These are phyloP conservation scores for Procapra przewalskii DNA, from an alignment of 2,113 vertebrate species.

Conservation along the genomic window DNA sequence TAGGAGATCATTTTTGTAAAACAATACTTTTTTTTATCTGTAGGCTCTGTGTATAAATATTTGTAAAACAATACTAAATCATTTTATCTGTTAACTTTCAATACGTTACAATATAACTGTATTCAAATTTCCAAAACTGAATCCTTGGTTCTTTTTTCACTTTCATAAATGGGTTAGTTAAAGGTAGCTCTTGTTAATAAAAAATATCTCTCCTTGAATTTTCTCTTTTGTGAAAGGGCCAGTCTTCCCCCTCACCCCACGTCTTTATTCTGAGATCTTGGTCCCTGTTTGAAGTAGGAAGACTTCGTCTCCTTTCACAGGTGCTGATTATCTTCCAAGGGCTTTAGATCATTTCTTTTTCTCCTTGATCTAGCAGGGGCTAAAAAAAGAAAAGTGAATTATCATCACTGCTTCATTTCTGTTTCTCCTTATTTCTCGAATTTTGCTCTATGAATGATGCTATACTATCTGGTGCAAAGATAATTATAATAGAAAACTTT, in stretches of 20 bases:
- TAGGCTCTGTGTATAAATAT: background rate
- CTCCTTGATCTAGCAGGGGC: background rate
- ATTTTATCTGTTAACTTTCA: background rate
- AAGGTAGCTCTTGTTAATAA: no score
- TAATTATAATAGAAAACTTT: background rate
- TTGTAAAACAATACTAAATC: background rate
- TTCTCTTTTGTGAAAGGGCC: background rate
- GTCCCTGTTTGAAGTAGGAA: background rate
- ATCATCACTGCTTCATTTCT: background rate
- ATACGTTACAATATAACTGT: background rate
- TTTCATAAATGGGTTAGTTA: background rate
- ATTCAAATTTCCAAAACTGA: background rate
- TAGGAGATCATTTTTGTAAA: background rate
- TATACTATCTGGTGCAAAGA: background rate
- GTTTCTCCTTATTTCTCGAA: background rate
- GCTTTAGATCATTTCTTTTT: background rate
- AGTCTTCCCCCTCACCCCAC: background rate
- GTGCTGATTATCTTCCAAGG: background rate
- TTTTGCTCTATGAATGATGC: background rate
- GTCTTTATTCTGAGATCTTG: background rate
- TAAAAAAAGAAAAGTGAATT: background rate
- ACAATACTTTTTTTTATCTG: background rate
- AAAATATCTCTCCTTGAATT: background rate
- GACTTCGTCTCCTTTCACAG: background rate
- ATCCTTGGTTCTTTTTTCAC: background rate